Percentiles rank a stretch among this genome's conserved stretches.
phyloP scores from a whole-genome alignment of 2,888 invertebrate genomes.

The Junonia oenone region DNA sequence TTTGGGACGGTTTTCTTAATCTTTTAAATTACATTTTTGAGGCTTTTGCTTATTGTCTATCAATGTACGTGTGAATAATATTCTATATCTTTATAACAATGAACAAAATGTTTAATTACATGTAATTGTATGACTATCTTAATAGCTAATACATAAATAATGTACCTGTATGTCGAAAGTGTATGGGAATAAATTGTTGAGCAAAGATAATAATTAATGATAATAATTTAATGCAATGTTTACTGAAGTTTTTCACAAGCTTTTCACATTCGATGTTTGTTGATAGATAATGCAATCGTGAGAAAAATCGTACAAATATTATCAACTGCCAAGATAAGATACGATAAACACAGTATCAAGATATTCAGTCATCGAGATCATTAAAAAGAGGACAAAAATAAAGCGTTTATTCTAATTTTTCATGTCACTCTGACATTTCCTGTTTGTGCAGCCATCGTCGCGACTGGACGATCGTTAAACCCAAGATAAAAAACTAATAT shows the following conservation, averaged over 20 bases:
- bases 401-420: background rate
- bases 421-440: background rate
- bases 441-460: background rate
- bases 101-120: too few relatives aligned
- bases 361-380: constrained; percentile 2
- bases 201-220: background rate
- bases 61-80: too few relatives aligned
- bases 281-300: constrained; percentile 24
- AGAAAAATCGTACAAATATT: constrained; percentile 21
- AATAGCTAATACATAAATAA: background rate
- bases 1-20: too few relatives aligned
- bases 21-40: too few relatives aligned
- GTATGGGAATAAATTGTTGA: background rate
- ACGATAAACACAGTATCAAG: constrained; percentile 14
- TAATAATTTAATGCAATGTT: background rate
- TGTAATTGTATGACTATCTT: too few relatives aligned
- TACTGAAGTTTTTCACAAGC: background rate
- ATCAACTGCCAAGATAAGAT: constrained; percentile 18
- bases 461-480: background rate
- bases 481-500: background rate
- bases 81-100: too few relatives aligned
- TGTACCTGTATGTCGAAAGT: background rate
- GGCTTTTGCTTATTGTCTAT: too few relatives aligned
- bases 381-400: background rate
- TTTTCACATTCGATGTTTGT: constrained; percentile 26